Conservation (phyloP, 2,797 vertebrate species). For the Diceros bicornis region DNA sequence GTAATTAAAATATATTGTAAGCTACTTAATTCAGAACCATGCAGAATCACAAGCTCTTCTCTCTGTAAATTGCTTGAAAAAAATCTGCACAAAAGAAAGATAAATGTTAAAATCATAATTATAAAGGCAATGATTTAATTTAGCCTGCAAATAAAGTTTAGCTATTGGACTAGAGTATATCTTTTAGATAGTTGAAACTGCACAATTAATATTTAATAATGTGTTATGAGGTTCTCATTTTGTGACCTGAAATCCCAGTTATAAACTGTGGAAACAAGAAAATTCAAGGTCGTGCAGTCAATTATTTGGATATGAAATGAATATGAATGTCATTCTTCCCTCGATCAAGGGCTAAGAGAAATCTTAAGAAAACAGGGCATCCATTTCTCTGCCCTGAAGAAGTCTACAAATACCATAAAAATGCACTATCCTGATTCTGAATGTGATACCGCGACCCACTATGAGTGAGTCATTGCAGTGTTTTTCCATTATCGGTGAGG, state of each 20-base stretch:
- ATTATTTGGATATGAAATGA: conserved; percentile 39
- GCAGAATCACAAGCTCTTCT: neutral
- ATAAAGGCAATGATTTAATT: conserved; percentile 47
- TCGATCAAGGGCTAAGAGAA: neutral
- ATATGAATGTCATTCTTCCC: neutral
- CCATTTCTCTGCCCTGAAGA: neutral
- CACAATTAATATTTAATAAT: conserved; percentile 63
- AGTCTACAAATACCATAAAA: neutral
- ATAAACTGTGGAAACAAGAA: neutral
- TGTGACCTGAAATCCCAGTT: neutral
- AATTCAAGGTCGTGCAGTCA: neutral
- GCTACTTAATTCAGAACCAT: neutral
- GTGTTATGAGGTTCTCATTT: neutral
- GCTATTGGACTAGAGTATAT: neutral
- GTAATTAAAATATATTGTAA: neutral
- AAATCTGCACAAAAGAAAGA: conserved; percentile 9
- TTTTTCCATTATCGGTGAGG: neutral
- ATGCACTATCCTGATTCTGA: neutral
- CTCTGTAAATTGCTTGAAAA: conserved; percentile 24
- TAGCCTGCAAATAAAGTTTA: conserved; percentile 27
- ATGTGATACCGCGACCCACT: neutral
- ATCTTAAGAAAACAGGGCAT: neutral
- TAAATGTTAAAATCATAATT: conserved; percentile 1
- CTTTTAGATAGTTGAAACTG: neutral
- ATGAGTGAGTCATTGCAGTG: neutral